Evolutionary conservation across 2,797 vertebrate genomes (phyloP), one percentile per base, ranked within the genome.

Genomic region (Scomberomorus guttatus): DNA sequence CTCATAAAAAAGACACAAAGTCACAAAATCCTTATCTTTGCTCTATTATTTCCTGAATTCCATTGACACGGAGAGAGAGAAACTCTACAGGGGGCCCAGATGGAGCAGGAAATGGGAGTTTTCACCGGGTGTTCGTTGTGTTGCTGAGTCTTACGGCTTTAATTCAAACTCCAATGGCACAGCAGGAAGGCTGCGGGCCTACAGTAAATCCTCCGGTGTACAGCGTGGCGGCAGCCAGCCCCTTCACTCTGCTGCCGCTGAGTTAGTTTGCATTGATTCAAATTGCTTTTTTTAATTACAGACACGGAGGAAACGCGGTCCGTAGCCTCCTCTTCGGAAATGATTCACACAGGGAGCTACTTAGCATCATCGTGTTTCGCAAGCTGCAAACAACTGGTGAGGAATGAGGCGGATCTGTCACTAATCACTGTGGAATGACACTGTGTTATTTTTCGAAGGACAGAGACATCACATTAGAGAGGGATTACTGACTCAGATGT

Each of bases 261-360:
- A 83, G 85, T 86, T 76, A 17, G 77, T 89, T 85, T 90, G 82
- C 79, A 86, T 82, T 69, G 79, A 81, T 83, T 85, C 80, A 86
- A 94, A 92, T 93, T 84, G 87, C 84, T 91, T 91, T 90, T 92
- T 92, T 93, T 50, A 94, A 94, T 93, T 90, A 93, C 90, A 72
- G 87, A 71, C 88, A 52, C 42, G 60, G 82, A 88, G 82, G 81
- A 87, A 80, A 72, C 70, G 79, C 79, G 79, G 68, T 79, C 70
- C 32, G 77, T 57, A 27, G 84, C 84, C 70, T 57, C 61, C 80
- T 84, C 78, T 69, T 70, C 17, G 3, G 75, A 88, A 79, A 88
- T 69, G 82, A 82, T 54, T 78, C 80, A 76, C 83, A 81, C 80
- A 67, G 80, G 83, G 72, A 88, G 73, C 81, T 84, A 77, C 86